phyloP scores from a whole-genome alignment of 1,140 invertebrate genomes.

The Hyles vespertilio region DNA sequence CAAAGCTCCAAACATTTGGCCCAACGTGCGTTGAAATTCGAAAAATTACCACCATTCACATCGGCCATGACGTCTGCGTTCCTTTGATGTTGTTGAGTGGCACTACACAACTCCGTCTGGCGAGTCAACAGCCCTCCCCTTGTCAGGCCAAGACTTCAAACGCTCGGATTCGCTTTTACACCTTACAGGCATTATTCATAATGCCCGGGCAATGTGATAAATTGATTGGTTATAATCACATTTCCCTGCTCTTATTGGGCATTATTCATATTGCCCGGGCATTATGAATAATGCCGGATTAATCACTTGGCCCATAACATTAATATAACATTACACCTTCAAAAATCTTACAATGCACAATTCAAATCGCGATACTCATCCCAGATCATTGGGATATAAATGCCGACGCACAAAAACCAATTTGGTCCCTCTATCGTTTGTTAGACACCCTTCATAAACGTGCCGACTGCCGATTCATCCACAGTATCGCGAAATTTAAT shows the following conservation, averaged over 20 bases:
- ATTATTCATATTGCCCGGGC: no score
- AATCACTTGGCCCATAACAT: no score
- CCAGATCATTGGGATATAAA: conserved; percentile 14
- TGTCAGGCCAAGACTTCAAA: conserved; percentile 35
- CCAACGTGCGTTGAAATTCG: background rate
- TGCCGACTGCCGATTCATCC: conserved; percentile 15
- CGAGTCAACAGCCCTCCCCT: conserved; percentile 34
- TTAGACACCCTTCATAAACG: conserved; percentile 16
- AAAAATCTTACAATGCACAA: background rate
- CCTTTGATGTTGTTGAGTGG: conserved; percentile 54
- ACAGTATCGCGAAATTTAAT: conserved; percentile 36
- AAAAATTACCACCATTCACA: conserved; percentile 9
- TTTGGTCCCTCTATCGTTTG: conserved; percentile 22
- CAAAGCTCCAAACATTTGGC: no score
- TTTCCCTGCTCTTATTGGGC: no score
- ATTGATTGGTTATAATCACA: no score
- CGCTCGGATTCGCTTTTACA: conserved; percentile 54
- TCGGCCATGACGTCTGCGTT: conserved; percentile 10
- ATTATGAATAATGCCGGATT: no score
- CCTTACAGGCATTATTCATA: conserved; percentile 46
- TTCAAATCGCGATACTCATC: background rate
- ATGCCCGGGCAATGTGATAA: no score
- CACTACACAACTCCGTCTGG: conserved; percentile 41
- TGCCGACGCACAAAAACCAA: conserved; percentile 28
- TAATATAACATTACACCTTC: no score